Evolutionary conservation across 1,140 invertebrate species (phyloP), one percentile per base, ranked within the genome.

Genomic region (Saxidomus purpurata): DNA sequence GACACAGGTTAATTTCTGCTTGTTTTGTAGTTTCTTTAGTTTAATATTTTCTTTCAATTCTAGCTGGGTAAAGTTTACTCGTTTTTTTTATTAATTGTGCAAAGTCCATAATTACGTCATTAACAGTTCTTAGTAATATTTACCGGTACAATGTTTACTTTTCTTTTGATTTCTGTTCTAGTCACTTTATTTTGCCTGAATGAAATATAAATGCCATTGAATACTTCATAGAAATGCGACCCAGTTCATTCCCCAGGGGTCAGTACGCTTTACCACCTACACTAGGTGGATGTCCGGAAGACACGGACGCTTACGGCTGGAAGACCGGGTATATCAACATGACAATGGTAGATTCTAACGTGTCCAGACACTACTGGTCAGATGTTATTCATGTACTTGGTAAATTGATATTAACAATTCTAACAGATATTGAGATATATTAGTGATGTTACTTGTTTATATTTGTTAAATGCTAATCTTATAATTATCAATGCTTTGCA

Each of bases 331-430:
- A 49, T 34, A 52, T 77, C 22, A 77, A 77, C 43, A 25, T 77
- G n/a, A 77, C 74, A 8, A 49, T 77, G 43, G n/a, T 6, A n/a
- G 55, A 25, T 19, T n/a, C 55, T 25, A 43, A 43, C 36, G 1
- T 22, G 11, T 2, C 36, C 2, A 77, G 74, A 77, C 74, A 77
- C 31, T 77, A 77, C 43, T 77, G 74, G 74, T 49, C 74, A 1
- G 74, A 77, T 52, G 43, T 28, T 22, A 52, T 52, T 47, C 38
- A 77, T 49, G n/a, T 77, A 25, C 74, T 77, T 1, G 74, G 74
- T 49, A 52, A n/a, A n/a, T n/a, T n/a, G n/a, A n/a, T n/a, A n/a
- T n/a, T n/a, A n/a, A n/a, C n/a, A n/a, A n/a, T n/a, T n/a, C n/a
- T n/a, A n/a, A n/a, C n/a, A n/a, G n/a, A n/a, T n/a, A n/a, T n/a